Percentiles rank a stretch among this genome's conserved stretches.
These are phyloP conservation scores for Melanostoma scalare DNA, from an alignment of 2,888 invertebrate genomes.

Conservation along the genomic window DNA sequence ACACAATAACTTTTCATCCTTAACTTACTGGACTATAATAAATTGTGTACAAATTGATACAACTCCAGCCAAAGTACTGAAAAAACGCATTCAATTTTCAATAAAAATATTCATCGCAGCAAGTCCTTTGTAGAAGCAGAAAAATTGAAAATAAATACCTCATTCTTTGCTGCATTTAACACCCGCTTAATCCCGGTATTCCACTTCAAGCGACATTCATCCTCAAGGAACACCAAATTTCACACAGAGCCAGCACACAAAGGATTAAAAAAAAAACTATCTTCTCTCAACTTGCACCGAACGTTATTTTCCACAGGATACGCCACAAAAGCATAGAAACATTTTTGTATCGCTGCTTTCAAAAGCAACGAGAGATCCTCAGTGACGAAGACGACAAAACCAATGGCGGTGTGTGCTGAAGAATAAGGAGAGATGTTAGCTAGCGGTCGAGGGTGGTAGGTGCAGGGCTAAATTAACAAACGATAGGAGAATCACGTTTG, in stretches of 20 bases:
- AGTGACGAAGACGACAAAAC: slow-evolving; percentile 13
- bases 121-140: slow-evolving; percentile 29
- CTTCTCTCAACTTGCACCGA: slow-evolving; percentile 41
- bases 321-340: slow-evolving; percentile 64
- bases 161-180: slow-evolving; percentile 66
- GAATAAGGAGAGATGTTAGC: neutral
- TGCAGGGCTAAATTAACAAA: slow-evolving; percentile 60
- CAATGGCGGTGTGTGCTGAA: neutral
- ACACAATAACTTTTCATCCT: neutral
- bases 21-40: neutral
- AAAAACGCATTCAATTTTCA: slow-evolving; percentile 22
- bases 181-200: slow-evolving; percentile 65
- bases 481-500: slow-evolving; percentile 59
- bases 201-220: slow-evolving; percentile 59
- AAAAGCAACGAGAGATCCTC: slow-evolving; percentile 28
- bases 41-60: neutral
- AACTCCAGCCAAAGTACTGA: slow-evolving; percentile 2
- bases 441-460: neutral
- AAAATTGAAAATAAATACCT: slow-evolving; percentile 67
- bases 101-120: slow-evolving; percentile 11
- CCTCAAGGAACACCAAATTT: slow-evolving; percentile 31
- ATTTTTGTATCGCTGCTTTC: slow-evolving; percentile 48
- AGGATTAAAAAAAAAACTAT: slow-evolving; percentile 16
- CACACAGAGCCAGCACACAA: slow-evolving; percentile 1
- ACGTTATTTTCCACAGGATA: slow-evolving; percentile 64